Evolutionary conservation across 2,113 vertebrate species (phyloP).

Genomic region (Corythornis cristatus): DNA sequence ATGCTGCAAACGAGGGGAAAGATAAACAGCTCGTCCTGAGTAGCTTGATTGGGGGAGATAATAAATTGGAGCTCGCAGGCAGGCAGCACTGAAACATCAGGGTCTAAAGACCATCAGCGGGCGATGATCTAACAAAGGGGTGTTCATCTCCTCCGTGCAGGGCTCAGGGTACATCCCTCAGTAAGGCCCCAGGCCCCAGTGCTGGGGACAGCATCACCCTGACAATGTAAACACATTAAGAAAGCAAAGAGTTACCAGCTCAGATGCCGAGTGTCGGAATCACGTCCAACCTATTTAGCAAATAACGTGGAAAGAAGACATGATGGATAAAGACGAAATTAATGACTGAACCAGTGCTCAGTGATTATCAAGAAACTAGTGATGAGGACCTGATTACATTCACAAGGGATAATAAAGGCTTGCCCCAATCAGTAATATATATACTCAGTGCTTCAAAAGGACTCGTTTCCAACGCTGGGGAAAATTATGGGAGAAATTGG

Average conservation of each 20-base stretch:
- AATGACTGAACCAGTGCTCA: slow-evolving; percentile 64
- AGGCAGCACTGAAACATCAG: slow-evolving; percentile 41
- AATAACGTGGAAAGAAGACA: slow-evolving; percentile 70
- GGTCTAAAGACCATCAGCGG: background rate
- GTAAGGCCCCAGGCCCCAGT: slow-evolving; percentile 13
- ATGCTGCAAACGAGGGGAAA: background rate
- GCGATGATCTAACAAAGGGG: slow-evolving; percentile 35
- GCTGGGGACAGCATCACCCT: background rate
- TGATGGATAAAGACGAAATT: slow-evolving; percentile 70
- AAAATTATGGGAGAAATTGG: slow-evolving; percentile 71
- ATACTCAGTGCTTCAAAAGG: slow-evolving; percentile 61
- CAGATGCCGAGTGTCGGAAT: slow-evolving; percentile 42
- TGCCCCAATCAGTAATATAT: slow-evolving; percentile 69
- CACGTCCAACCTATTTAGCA: slow-evolving; percentile 71
- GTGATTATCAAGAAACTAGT: slow-evolving; percentile 71
- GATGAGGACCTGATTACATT: slow-evolving; percentile 73
- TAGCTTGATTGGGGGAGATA: slow-evolving; percentile 31
- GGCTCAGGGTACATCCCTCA: slow-evolving; percentile 20
- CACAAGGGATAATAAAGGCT: slow-evolving; percentile 69
- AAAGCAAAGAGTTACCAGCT: slow-evolving; percentile 66
- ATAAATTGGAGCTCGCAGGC: slow-evolving; percentile 28
- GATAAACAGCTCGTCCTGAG: slow-evolving; percentile 27
- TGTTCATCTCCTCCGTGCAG: slow-evolving; percentile 24
- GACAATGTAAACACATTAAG: slow-evolving; percentile 60
- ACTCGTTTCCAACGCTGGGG: slow-evolving; percentile 43